Percentiles rank a stretch among this genome's conserved stretches.
Evolutionary conservation across 1,140 invertebrate species (phyloP).

Genomic region (Melipona quadrifasciata): DNA sequence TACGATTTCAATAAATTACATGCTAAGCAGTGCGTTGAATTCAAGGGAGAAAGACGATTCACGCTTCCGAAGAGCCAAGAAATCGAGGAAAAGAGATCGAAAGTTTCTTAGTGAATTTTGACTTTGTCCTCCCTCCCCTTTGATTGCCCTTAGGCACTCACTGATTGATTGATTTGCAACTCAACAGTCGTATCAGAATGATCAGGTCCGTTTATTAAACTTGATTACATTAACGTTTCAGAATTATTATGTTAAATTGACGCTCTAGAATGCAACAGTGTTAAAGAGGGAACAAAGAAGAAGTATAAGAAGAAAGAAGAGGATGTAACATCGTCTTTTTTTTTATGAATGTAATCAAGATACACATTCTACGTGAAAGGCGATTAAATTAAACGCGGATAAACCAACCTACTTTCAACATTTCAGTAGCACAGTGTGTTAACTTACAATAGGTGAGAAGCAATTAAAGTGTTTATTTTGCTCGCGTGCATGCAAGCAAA

Average conservation of each 20-base stretch:
- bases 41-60: constrained; percentile 18
- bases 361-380: constrained; percentile 10
- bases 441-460: constrained; percentile 26
- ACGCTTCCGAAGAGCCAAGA: constrained; percentile 7
- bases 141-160: neutral
- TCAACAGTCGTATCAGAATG: neutral
- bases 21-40: constrained; percentile 66
- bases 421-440: constrained; percentile 20
- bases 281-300: neutral
- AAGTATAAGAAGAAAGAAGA: neutral
- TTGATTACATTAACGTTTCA: neutral
- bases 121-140: neutral
- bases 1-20: constrained; percentile 68
- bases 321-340: too few relatives aligned
- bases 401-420: constrained; percentile 38
- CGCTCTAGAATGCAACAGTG: neutral
- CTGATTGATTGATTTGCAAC: neutral
- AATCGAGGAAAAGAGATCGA: constrained; percentile 16
- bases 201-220: neutral
- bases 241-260: neutral
- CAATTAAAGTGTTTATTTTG: constrained; percentile 30
- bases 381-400: constrained; percentile 28
- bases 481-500: neutral
- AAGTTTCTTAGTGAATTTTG: constrained; percentile 22
- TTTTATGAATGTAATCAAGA: neutral